Base-by-base conservation (phyloP, 1,140 invertebrate genomes). In the Ladona fulva region DNA sequence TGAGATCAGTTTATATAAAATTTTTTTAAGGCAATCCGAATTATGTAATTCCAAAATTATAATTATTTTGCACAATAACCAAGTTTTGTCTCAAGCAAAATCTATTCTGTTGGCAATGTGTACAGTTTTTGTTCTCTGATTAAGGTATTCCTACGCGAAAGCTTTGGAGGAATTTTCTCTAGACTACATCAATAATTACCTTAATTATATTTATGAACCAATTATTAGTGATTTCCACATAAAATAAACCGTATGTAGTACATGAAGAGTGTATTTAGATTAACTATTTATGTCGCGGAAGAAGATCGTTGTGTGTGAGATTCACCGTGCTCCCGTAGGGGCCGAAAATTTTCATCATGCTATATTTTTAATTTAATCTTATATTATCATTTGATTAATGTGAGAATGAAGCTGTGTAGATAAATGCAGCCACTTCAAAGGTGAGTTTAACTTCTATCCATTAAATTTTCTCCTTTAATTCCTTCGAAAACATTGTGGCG, bases 311-410 rank as follows among this genome's bases (percentile, higher is more conserved):
- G 52, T 66, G 52, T 66, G 52, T 66, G 52, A 66, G 52, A 66
- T 66, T 66, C 52, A 66, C 52, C 52, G 52, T 66, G 52, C 52
- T 66, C 52, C 52, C 52, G 52, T 66, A 66, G n/a, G 52, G 52
- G 52, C 16, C 14, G 52, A 66, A 66, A 66, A 16, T 66, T 66
- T 66, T 66, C n/a, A 66, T 66, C n/a, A 66, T 66, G 52, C 52
- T 66, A 66, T 66, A 66, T 66, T 66, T 66, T 66, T 66, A 16
- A 66, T 66, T 19, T 19, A 66, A 66, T 19, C 52, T 66, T 66
- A 66, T 66, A 66, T 66, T 66, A 66, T 66, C 52, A 66, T 22
- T 66, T 66, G 14, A 16, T 16, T 66, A 66, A 66, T 22, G 14
- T 22, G 12, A 66, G 52, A 66, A 66, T 66, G 52, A 66, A 66